These are phyloP conservation scores for Dermochelys coriacea DNA, from an alignment of 2,797 vertebrate species.

Conservation along the genomic window DNA sequence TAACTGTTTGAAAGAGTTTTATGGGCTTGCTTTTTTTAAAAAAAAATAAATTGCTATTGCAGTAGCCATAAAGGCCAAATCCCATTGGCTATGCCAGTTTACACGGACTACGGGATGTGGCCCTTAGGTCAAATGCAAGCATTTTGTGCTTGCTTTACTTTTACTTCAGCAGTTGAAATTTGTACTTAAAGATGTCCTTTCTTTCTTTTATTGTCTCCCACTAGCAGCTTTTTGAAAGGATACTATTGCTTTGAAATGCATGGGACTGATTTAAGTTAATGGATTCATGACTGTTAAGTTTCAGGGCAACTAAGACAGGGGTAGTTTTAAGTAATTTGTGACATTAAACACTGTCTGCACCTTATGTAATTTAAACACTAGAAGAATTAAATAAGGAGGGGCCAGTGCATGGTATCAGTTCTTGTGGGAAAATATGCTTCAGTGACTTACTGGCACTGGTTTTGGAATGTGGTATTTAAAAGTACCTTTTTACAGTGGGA, in stretches of 20 bases:
- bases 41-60: neutral
- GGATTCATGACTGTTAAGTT: neutral
- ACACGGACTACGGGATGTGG: neutral
- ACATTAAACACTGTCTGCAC: conserved; percentile 43
- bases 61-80: neutral
- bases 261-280: conserved; percentile 12
- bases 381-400: conserved; percentile 76
- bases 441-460: conserved; percentile 85
- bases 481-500: conserved; percentile 90
- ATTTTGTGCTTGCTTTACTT: conserved; percentile 11
- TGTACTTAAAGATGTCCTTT: neutral
- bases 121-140: neutral
- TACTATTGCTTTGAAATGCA: conserved; percentile 37
- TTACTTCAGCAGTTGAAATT: neutral
- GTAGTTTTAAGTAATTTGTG: conserved; percentile 45
- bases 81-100: neutral
- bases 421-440: conserved; percentile 89
- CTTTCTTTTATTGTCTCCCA: conserved; percentile 21
- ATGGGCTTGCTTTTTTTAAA: neutral
- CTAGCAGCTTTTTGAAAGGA: conserved; percentile 34
- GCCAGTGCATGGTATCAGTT: conserved; percentile 80
- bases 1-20: conserved; percentile 14
- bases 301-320: neutral
- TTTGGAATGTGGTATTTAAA: conserved; percentile 90
- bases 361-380: conserved; percentile 70